Evolutionary conservation across 1,140 invertebrate genomes (phyloP), one percentile per base, ranked within the genome.

Genomic region (Drosophila asahinai): DNA sequence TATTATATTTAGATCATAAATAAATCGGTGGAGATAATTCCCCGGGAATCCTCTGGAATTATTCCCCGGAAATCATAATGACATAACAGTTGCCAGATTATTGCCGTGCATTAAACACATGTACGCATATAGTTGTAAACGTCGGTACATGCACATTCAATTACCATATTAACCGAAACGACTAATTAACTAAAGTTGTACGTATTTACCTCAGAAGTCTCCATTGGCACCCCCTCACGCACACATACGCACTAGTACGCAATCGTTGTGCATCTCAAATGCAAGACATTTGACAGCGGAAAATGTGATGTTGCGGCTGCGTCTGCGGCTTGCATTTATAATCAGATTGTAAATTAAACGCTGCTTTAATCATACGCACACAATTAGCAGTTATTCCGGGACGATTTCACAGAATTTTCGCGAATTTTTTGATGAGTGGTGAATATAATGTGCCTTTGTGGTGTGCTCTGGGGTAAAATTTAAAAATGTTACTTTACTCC

Each of bases 1-100:
- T 30, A 6, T 30, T 4, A 30, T 6, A 1, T 30, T 7, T 30
- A 6, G 5, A 30, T 30, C 27, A 30, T 30, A 30, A 30, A 30
- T 30, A 30, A 30, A 6, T 30, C 27, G 27, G 27, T 5, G 6
- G 27, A 30, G 6, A 30, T 30, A 30, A 30, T 30, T 30, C 6
- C 3, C 22, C 22, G 22, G 3, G 22, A 25, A 25, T 25, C 22
- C 22, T 25, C 22, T 25, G 22, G 22, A 25, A 25, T 25, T 25
- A 25, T 3, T 25, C 22, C 22, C 22, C 22, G 2, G 22, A 25
- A 25, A 25, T 25, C 22, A 25, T 25, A 71, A 73, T 72, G 70
- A 73, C 70, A 73, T 72, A 73, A 73, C 70, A 73, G 70, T 73
- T 72, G 47, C 70, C 67, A 72, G 66, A 72, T 73, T 73, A 72